These are phyloP conservation scores for Clinocottus analis DNA, from an alignment of 2,113 vertebrate genomes.

Conservation along the genomic window DNA sequence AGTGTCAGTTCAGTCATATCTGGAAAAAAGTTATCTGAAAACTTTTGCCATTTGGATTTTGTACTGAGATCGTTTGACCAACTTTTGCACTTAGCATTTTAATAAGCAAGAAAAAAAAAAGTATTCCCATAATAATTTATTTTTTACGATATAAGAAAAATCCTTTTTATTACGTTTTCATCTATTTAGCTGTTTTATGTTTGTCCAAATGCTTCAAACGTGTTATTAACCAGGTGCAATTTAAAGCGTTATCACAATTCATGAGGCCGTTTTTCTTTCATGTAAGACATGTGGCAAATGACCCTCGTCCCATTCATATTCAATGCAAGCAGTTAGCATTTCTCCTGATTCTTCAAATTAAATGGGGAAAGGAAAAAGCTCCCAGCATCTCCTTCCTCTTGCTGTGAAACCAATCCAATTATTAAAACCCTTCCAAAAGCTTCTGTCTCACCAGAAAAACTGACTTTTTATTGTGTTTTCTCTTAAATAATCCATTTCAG, in stretches of 20 bases:
- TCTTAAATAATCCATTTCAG: conserved; percentile 1
- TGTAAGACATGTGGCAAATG: conserved; percentile 11
- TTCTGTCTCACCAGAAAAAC: not conserved
- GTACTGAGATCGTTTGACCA: not conserved
- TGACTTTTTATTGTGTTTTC: not conserved
- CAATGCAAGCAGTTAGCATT: not conserved
- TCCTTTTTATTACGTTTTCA: not conserved
- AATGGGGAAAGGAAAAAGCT: not conserved
- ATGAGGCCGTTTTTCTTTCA: not conserved
- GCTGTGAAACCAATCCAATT: conserved; percentile 29
- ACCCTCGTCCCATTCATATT: conserved; percentile 2
- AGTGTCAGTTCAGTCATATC: not conserved
- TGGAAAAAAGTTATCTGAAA: not conserved
- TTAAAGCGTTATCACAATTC: not conserved
- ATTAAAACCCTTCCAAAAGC: not conserved
- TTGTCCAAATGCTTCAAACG: not conserved
- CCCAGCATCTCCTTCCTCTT: not conserved
- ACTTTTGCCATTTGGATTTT: not conserved
- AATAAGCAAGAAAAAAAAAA: not conserved
- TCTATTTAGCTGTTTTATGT: not conserved
- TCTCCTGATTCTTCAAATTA: not conserved
- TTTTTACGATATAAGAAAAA: not conserved
- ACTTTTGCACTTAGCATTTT: not conserved
- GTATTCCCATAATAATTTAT: not conserved
- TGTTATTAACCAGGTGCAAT: not conserved